Base-by-base conservation (phyloP, 37 sponge, comb jelly and placozoan genomes). In the Cliona cf. orientalis region DNA sequence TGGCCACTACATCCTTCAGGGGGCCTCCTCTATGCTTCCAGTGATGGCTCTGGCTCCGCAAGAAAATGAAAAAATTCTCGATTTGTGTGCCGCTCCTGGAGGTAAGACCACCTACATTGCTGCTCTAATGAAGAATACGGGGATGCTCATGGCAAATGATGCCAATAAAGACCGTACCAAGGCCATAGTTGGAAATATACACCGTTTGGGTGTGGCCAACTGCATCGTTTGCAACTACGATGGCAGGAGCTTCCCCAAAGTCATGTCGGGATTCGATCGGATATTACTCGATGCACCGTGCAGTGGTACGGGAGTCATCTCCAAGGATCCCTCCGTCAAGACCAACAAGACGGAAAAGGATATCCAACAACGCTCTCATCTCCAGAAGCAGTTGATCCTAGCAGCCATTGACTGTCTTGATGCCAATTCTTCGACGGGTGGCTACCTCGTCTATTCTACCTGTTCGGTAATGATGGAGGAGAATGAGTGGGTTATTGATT, bases 51-150 rank as follows among this genome's bases (percentile, higher is more conserved):
- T 99, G 28, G 97, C 97, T 37, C 93, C 97, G 3, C 94, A 91
- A 53, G 94, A 86, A 38, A 89, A 89, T 28, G 97, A 97, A 69
- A 46, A 91, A 22, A 76, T 99, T 4, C 76, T 99, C 67, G 99
- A 99, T 76, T 85, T 99, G 95, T 96, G 99, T 94, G 93, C 99
- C 34, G 97, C 99, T 9, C 99, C 99, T 40, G 99, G 99, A 33
- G 99, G 97, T 0, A 99, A 99, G 86, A 81, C 97, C n/a, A 92
- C 95, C 6, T 99, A 99, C 65, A 75, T 96, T 44, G 95, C 95
- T 35, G 91, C 95, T 9, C 86, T 99, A 42, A 99, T 99, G 99
- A 99, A 96, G 75, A 99, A 99, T 88, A 99, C 95, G 9, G 99
- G 99, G 36, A 61, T 85, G n/a, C 58, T 97, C 0, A 35, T 92